Evolutionary conservation across 2,113 vertebrate species (phyloP).

Genomic region (Dolichallabes microphthalmus): DNA sequence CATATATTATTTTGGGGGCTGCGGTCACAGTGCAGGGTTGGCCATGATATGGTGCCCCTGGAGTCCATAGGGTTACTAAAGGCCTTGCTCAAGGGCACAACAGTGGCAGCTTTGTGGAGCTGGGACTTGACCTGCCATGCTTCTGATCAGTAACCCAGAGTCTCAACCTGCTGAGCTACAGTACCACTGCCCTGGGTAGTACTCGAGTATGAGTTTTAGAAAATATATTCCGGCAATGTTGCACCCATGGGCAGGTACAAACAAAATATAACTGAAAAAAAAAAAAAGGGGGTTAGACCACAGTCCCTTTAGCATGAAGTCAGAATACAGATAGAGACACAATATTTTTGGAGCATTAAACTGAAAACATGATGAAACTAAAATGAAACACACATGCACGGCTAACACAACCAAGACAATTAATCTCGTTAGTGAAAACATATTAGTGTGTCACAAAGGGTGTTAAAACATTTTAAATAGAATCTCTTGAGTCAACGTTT

Average conservation of each 20-base stretch:
- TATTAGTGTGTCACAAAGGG: not conserved
- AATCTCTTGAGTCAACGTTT: slow-evolving; percentile 25
- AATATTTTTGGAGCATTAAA: not conserved
- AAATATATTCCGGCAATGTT: too few species aligned
- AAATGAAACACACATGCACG: not conserved
- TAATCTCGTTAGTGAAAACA: slow-evolving; percentile 44
- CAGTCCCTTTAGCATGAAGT: too few species aligned
- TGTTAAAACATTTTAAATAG: slow-evolving; percentile 18
- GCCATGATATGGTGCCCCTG: too few species aligned
- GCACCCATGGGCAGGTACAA: not conserved
- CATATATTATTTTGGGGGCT: too few species aligned
- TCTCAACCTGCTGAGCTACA: too few species aligned
- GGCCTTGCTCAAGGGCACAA: too few species aligned
- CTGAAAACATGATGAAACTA: not conserved
- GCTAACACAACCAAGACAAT: slow-evolving; percentile 28
- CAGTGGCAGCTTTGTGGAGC: too few species aligned
- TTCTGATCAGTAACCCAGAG: too few species aligned
- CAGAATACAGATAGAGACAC: not conserved
- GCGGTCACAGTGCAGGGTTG: too few species aligned
- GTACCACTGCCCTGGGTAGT: too few species aligned
- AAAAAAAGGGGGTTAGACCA: not conserved
- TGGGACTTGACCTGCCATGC: too few species aligned
- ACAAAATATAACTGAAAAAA: not conserved
- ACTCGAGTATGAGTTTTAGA: not conserved
- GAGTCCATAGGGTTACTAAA: too few species aligned